These are phyloP conservation scores for Callaeas wilsoni DNA, from an alignment of 2,113 vertebrate genomes.

Conservation along the genomic window DNA sequence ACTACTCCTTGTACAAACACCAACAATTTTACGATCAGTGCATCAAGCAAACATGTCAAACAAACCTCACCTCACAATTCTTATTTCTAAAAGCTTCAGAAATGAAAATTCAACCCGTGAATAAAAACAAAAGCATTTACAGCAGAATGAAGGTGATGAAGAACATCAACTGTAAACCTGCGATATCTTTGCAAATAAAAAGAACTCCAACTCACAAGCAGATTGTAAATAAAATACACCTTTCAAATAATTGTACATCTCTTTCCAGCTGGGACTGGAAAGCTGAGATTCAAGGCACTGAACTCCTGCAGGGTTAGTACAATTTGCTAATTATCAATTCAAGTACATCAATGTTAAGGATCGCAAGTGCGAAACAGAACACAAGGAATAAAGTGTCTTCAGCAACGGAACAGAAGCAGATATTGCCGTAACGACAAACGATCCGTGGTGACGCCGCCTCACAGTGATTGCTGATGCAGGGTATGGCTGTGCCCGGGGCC, in stretches of 20 bases:
- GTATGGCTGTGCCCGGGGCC: slow-evolving; percentile 60
- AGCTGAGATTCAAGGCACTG: slow-evolving; percentile 88
- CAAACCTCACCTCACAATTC: neutral
- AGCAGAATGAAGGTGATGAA: slow-evolving; percentile 53
- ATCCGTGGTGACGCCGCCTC: slow-evolving; percentile 54
- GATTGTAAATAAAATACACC: slow-evolving; percentile 63
- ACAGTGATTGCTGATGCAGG: slow-evolving; percentile 71
- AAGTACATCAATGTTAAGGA: slow-evolving; percentile 61
- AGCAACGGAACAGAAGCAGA: slow-evolving; percentile 28
- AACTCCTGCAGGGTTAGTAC: slow-evolving; percentile 74
- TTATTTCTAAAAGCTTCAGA: neutral
- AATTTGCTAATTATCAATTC: slow-evolving; percentile 56
- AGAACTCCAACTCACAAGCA: slow-evolving; percentile 41
- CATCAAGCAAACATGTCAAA: neutral
- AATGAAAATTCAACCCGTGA: neutral
- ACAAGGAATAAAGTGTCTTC: slow-evolving; percentile 66
- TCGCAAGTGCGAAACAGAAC: slow-evolving; percentile 22
- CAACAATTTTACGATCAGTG: neutral
- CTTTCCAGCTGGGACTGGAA: slow-evolving; percentile 72
- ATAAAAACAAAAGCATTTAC: slow-evolving; percentile 71
- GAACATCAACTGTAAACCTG: slow-evolving; percentile 36
- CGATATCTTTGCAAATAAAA: slow-evolving; percentile 39
- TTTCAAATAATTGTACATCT: slow-evolving; percentile 65
- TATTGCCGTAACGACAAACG: neutral
- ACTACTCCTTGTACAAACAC: neutral